Evolutionary conservation across 2,797 vertebrate species (phyloP).

Genomic region (Crocidura indochinensis): DNA sequence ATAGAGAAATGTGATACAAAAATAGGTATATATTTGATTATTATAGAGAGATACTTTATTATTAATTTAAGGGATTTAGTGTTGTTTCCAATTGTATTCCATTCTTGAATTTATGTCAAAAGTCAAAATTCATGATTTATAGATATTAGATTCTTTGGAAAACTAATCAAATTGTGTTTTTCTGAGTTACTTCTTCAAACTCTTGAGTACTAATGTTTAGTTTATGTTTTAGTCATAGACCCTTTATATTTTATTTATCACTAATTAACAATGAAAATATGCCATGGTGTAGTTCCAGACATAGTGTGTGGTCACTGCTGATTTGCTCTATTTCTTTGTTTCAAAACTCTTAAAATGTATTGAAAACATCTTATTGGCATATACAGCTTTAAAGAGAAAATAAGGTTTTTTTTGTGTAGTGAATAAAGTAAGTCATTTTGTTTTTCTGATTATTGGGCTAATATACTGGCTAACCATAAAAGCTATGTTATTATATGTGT

Average conservation of each 20-base stretch:
- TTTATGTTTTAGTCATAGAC: constrained; percentile 89
- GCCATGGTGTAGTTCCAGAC: constrained; percentile 73
- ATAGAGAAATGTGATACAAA: constrained; percentile 76
- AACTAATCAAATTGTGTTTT: constrained; percentile 88
- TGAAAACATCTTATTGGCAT: constrained; percentile 80
- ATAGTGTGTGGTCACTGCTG: constrained; percentile 81
- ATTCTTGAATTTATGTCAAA: constrained; percentile 81
- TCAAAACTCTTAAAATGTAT: constrained; percentile 83
- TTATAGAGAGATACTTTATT: constrained; percentile 66
- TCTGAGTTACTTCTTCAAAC: constrained; percentile 80
- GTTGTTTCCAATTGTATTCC: constrained; percentile 80
- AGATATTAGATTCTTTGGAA: constrained; percentile 86
- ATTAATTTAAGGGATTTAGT: no score
- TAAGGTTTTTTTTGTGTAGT: constrained; percentile 86
- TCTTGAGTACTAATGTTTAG: constrained; percentile 84
- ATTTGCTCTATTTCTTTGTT: constrained; percentile 71
- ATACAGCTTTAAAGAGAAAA: constrained; percentile 79
- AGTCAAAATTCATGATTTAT: constrained; percentile 88
- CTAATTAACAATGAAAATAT: constrained; percentile 87
- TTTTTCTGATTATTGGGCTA: constrained; percentile 81
- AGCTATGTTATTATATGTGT: constrained; percentile 75
- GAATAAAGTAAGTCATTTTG: constrained; percentile 72
- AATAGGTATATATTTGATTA: constrained; percentile 78
- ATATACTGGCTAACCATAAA: constrained; percentile 86
- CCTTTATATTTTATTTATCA: constrained; percentile 89